Evolutionary conservation across 2,888 invertebrate species (phyloP), one percentile per base, ranked within the genome.

Genomic region (Micoletzkya japonica): DNA sequence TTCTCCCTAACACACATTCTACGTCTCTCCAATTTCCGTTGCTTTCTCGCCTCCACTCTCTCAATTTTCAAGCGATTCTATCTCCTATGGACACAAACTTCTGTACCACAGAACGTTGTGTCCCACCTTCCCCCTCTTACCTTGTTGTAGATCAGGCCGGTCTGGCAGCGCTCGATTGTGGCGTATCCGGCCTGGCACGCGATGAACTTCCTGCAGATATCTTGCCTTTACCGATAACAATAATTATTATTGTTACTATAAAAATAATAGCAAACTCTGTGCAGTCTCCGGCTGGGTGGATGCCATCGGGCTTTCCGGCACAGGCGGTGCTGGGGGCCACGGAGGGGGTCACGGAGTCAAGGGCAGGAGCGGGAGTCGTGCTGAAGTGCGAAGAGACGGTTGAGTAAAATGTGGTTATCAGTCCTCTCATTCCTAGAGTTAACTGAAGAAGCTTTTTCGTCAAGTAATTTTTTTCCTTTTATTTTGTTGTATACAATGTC

Each of bases 81-180:
- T 20, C 26, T 34, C 57, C 3, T n/a, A n/a, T n/a, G n/a, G n/a
- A n/a, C n/a, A n/a, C n/a, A n/a, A n/a, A n/a, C n/a, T n/a, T n/a
- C n/a, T n/a, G n/a, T n/a, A n/a, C n/a, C n/a, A n/a, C n/a, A n/a
- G n/a, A n/a, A n/a, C n/a, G n/a, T n/a, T n/a, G n/a, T n/a, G n/a
- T n/a, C n/a, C n/a, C n/a, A n/a, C n/a, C n/a, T n/a, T n/a, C n/a
- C n/a, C 20, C 2, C 20, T 14, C 20, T 3, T 3, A 66, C 64
- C 36, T 66, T 14, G 24, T 66, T 66, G 64, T 37, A 66, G 64
- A 66, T 28, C 54, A 66, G 64, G 52, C 64, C 64, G 2, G 36
- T 17, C 54, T 54, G 54, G 37, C 64, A 66, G 3, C 14, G 6
- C 37, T 66, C 54, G n/a, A 32, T 36, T 7, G 44, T 36, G 7